These are phyloP conservation scores for Tigriopus japonicus DNA, from an alignment of 1,140 invertebrate species.

Conservation along the genomic window DNA sequence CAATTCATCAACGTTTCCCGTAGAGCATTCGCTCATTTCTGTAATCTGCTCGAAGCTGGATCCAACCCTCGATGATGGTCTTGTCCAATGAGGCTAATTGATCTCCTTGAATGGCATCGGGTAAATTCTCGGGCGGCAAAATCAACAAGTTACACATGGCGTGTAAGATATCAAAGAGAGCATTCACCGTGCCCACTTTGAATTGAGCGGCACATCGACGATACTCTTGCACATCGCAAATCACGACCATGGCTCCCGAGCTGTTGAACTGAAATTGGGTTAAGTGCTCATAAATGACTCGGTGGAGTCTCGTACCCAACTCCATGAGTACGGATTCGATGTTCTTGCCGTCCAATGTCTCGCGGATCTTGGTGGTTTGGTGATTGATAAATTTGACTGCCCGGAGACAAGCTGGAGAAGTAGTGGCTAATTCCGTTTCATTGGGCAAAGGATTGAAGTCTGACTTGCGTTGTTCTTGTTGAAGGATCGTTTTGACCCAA, in stretches of 20 bases:
- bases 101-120: conserved; percentile 82
- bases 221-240: conserved; percentile 87
- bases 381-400: conserved; percentile 28
- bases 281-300: conserved; percentile 87
- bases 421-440: neutral
- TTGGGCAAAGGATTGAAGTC: conserved; percentile 48
- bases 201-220: conserved; percentile 57
- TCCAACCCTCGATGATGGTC: conserved; percentile 68
- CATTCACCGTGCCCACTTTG: conserved; percentile 50
- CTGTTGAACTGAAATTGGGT: conserved; percentile 89
- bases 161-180: conserved; percentile 82
- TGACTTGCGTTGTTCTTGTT: conserved; percentile 82
- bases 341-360: conserved; percentile 82
- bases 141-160: conserved; percentile 85
- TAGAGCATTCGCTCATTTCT: conserved; percentile 36
- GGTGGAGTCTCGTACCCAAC: conserved; percentile 70
- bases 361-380: conserved; percentile 27
- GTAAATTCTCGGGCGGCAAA: conserved; percentile 86
- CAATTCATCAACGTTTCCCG: too few species aligned
- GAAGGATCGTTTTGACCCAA: conserved; percentile 76
- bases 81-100: conserved; percentile 75
- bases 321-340: conserved; percentile 65
- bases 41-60: conserved; percentile 78
- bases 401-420: conserved; percentile 27
- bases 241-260: conserved; percentile 79